Base-by-base conservation (phyloP, 2,888 invertebrate species). In the Bombylius major region DNA sequence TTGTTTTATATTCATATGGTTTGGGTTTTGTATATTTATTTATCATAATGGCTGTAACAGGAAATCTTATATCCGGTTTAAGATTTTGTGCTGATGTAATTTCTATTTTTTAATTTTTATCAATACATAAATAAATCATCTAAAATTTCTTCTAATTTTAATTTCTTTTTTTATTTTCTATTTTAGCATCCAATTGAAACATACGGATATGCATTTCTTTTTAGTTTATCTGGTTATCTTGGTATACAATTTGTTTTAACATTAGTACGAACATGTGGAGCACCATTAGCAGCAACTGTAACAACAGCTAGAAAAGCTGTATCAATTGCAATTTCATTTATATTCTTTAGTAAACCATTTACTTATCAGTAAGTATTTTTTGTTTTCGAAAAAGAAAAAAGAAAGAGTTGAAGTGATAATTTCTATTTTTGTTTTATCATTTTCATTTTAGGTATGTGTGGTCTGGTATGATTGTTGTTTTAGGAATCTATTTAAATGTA, bases 401-500 rank as follows among this genome's bases (percentile, higher is more conserved):
- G 7, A 23, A 31, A 9, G 11, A 12, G n/a, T 12, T 47, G 13
- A 31, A 46, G 33, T 36, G 14, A 14, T 33, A 47, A 46, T 46
- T 31, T 48, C 32, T 46, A 53, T 47, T 50, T 48, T 31, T 36
- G n/a, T 50, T 51, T 56, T 45, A 57, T 54, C n/a, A 13, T 82
- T 82, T 50, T 54, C n/a, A 13, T 82, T 82, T 50, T 76, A 91
- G 91, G 70, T 93, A 93, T 71, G 70, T 87, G 0, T 96, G 94
- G 90, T 90, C 94, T 0, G 96, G 95, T 2, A 70, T 88, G 63
- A 77, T 97, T 54, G 92, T 97, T 1, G 79, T 94, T 1, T 62
- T 91, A 39, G 96, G 96, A 7, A 95, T 97, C 67, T 96, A 95
- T 73, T 76, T 97, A n/a, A 96, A 94, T 76, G 80, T 96, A 53